Percentiles rank a stretch among this genome's conserved stretches.
phyloP scores from a whole-genome alignment of 2,888 invertebrate genomes.

The Belgica antarctica region DNA sequence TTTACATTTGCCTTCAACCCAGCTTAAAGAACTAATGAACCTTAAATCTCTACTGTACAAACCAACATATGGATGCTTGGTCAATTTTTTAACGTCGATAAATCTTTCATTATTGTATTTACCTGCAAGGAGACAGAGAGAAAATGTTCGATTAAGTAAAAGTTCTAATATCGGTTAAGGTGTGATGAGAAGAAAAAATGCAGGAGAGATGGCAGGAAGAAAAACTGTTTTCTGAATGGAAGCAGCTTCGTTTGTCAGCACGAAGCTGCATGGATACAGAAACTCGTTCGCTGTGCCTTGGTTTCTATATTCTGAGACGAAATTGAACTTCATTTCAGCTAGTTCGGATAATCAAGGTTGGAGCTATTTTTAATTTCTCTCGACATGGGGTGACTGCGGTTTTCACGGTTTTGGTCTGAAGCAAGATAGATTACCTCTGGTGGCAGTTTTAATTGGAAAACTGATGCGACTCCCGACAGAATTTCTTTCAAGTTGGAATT shows the following conservation, averaged over 20 bases:
- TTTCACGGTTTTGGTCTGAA: no score
- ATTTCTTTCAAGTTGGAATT: no score
- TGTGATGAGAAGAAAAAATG: neutral
- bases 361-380: no score
- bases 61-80: no score
- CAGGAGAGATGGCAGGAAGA: neutral
- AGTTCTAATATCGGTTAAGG: neutral
- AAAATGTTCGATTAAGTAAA: constrained; percentile 5
- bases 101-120: constrained; percentile 24
- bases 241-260: constrained; percentile 18
- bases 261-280: constrained; percentile 34
- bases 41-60: no score
- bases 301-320: constrained; percentile 4
- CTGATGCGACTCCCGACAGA: no score
- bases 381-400: no score
- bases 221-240: constrained; percentile 34
- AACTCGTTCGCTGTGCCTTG: constrained; percentile 23
- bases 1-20: no score
- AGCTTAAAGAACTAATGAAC: no score
- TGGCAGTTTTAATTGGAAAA: no score
- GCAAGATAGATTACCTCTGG: no score
- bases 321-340: neutral
- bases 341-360: constrained; percentile 40
- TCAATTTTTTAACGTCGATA: neutral
- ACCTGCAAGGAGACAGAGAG: constrained; percentile 40